Base-by-base conservation (phyloP, 2,113 vertebrate genomes). In the Trematocara zebra region DNA sequence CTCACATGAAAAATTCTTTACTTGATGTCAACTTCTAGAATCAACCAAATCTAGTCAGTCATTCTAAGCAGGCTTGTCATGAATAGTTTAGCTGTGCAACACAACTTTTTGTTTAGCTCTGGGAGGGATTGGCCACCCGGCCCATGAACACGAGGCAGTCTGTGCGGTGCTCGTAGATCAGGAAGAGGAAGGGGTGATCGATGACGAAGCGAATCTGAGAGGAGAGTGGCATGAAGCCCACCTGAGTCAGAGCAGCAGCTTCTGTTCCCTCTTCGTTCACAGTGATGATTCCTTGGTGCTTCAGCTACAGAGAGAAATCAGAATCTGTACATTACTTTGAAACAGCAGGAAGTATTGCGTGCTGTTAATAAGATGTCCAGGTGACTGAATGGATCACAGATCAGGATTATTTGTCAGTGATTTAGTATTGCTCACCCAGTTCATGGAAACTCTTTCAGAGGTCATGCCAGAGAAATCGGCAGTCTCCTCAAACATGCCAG, bases 201-300 rank as follows among this genome's bases (percentile, higher is more conserved):
- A 97, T 96, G 0, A 95, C 53, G 8, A 99, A 99, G 17, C 96
- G 98, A 52, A 96, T 97, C 94, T 99, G 99, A 35, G 97, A 95
- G 15, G 98, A 98, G 59, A 99, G 96, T 0, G 99, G 99, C 98
- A 98, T 99, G 93, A 99, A 99, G 40, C 98, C 98, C 5, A 98
- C 96, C 0, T 96, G 96, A 83, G 98, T 99, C 74, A 99, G 92
- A 1, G 97, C 92, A 1, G 96, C 98, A 2, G 98, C 99, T 81
- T 99, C 97, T 0, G 98, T 99, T 31, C 99, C 99, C 86, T 99
- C 99, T 87, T 99, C 99, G 0, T 99, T 98, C 93, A 99, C 98
- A 2, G 96, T 99, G 93, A 99, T 99, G 26, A 96, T 98, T 80
- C 98, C 97, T 93, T 99, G 98, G 87, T 99, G 99, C 18, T 97